phyloP scores from a whole-genome alignment of 1,140 invertebrate species.

The Bradysia coprophila region DNA sequence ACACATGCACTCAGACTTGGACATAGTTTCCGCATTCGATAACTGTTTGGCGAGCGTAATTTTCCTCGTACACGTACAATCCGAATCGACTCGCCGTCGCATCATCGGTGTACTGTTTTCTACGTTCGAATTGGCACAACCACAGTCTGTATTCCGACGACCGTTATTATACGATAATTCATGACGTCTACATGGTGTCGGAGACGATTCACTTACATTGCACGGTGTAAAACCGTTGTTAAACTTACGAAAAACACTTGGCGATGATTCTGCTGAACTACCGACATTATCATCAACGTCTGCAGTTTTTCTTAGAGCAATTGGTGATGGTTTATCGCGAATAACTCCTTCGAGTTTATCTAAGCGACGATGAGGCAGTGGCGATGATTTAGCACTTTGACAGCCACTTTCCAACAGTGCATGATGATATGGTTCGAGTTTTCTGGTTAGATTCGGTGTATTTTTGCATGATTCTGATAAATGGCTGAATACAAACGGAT shows the following conservation, averaged over 20 bases:
- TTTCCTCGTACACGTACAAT: not conserved
- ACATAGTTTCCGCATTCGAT: not conserved
- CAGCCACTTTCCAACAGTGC: not conserved
- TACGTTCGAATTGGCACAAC: not conserved
- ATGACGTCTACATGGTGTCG: too few relatives aligned
- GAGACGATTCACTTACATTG: not conserved
- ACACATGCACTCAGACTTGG: not conserved
- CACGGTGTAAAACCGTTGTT: not conserved
- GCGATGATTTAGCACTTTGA: slow-evolving; percentile 2
- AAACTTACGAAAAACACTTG: not conserved
- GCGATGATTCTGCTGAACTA: slow-evolving; percentile 2
- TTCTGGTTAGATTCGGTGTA: slow-evolving; percentile 2
- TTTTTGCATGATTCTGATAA: slow-evolving; percentile 3
- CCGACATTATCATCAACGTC: not conserved
- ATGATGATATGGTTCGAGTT: slow-evolving; percentile 1
- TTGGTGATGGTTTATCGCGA: slow-evolving; percentile 2
- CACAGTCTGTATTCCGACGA: not conserved
- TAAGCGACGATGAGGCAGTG: slow-evolving; percentile 2
- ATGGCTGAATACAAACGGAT: not conserved
- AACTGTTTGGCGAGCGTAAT: not conserved
- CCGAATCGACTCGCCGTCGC: slow-evolving; percentile 1
- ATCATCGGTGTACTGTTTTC: not conserved
- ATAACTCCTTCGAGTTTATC: slow-evolving; percentile 3
- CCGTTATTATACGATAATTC: not conserved
- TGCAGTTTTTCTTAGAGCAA: not conserved